These are phyloP conservation scores for Hormiphora californensis DNA, from an alignment of 37 sponge, comb jelly and placozoan species.

Conservation along the genomic window DNA sequence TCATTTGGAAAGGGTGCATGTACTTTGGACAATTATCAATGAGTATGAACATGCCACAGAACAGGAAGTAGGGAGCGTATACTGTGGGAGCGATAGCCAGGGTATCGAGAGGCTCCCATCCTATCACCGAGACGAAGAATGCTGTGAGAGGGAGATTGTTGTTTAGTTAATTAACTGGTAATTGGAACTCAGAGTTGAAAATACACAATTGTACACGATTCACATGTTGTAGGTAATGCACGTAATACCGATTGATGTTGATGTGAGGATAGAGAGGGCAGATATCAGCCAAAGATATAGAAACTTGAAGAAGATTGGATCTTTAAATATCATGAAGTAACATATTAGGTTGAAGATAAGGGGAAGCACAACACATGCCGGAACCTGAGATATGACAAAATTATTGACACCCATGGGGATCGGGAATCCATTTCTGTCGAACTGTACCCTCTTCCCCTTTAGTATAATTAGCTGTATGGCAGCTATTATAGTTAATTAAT, in stretches of 20 bases:
- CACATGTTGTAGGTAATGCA: too few relatives aligned
- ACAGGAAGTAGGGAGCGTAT: slow-evolving; percentile 10
- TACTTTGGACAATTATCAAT: neutral
- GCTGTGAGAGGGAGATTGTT: neutral
- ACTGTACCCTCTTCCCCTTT: too few relatives aligned
- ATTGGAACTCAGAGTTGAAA: too few relatives aligned
- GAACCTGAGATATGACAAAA: neutral
- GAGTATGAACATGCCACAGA: neutral
- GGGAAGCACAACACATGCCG: neutral
- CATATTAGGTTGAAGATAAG: neutral
- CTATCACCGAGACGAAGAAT: slow-evolving; percentile 1
- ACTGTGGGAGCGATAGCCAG: neutral
- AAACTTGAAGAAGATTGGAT: neutral
- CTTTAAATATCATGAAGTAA: slow-evolving; percentile 11
- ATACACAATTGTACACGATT: too few relatives aligned
- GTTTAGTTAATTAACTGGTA: too few relatives aligned
- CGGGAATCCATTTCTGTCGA: too few relatives aligned
- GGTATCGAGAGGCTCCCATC: slow-evolving; percentile 4
- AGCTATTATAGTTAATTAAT: too few relatives aligned
- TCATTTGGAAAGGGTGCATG: neutral
- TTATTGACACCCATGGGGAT: too few relatives aligned
- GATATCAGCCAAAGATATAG: neutral
- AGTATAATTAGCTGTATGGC: too few relatives aligned
- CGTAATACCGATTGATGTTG: neutral
- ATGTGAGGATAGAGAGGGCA: slow-evolving; percentile 4